Conservation (phyloP, 2,888 invertebrate genomes). For the Eledona agricola region DNA sequence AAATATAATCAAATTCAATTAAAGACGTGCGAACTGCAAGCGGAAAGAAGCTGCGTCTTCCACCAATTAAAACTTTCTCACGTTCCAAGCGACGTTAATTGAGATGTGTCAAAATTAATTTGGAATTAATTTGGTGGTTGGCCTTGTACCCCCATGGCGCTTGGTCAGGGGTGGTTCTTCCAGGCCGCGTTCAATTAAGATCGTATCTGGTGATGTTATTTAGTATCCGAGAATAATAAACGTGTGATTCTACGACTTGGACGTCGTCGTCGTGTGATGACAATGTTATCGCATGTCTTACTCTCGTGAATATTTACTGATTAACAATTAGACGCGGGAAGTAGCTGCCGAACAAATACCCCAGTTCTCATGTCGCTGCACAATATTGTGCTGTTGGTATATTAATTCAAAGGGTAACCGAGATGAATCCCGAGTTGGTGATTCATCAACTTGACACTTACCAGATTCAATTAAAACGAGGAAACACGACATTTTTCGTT, state of each 20-base stretch:
- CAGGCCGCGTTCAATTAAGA: conserved; percentile 25
- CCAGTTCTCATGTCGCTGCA: conserved; percentile 4
- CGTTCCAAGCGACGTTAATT: conserved; percentile 47
- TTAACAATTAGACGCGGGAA: conserved; percentile 30
- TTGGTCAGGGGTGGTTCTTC: conserved; percentile 24
- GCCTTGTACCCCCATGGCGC: conserved; percentile 25
- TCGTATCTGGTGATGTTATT: too few relatives aligned
- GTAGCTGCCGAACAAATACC: conserved; percentile 9
- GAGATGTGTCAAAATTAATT: conserved; percentile 50
- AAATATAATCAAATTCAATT: conserved; percentile 55
- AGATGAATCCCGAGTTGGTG: conserved; percentile 4
- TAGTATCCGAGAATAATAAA: too few relatives aligned
- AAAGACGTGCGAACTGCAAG: conserved; percentile 49
- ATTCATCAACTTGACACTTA: conserved; percentile 24
- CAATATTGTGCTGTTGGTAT: conserved; percentile 9
- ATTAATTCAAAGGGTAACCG: conserved; percentile 11
- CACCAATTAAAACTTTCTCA: conserved; percentile 49
- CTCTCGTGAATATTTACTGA: conserved; percentile 33
- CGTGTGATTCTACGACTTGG: too few relatives aligned
- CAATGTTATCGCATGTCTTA: conserved; percentile 36
- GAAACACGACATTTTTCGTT: conserved; percentile 11
- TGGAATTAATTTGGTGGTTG: conserved; percentile 43
- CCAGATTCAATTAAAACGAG: conserved; percentile 20
- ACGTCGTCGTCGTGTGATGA: too few relatives aligned
- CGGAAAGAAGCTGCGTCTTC: too few relatives aligned